These are phyloP conservation scores for Onychostruthus taczanowskii DNA, from an alignment of 2,113 vertebrate species.

Conservation along the genomic window DNA sequence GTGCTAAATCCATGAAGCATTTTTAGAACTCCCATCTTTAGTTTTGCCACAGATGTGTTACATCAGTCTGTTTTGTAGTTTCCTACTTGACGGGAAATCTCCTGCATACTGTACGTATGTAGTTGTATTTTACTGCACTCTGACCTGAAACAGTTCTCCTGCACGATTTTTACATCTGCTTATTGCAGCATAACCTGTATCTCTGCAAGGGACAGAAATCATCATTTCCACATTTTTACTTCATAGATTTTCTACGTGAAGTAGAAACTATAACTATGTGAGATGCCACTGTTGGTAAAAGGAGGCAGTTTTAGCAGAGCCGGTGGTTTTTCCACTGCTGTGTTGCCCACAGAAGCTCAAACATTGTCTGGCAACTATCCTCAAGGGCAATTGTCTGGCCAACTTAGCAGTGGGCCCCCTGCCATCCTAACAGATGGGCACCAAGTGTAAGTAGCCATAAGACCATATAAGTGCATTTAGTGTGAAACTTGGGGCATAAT, in stretches of 20 bases:
- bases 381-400: constrained; percentile 40
- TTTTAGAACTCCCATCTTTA: not conserved
- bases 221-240: not conserved
- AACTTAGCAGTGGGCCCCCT: constrained; percentile 48
- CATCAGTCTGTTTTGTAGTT: not conserved
- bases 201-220: not conserved
- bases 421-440: constrained; percentile 72
- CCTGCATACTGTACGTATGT: not conserved
- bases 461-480: constrained; percentile 64
- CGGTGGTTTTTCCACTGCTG: not conserved
- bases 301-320: not conserved
- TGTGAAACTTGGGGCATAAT: constrained; percentile 64
- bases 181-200: not conserved
- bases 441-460: constrained; percentile 66
- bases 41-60: not conserved
- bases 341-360: constrained; percentile 25
- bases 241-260: not conserved
- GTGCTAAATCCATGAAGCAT: not conserved
- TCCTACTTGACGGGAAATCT: not conserved
- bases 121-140: not conserved
- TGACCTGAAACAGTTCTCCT: not conserved
- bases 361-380: constrained; percentile 44
- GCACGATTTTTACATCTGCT: not conserved
- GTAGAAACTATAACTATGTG: not conserved
- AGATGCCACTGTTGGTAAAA: not conserved